Conservation (phyloP, 1,140 invertebrate genomes). For the Babylonia areolata region DNA sequence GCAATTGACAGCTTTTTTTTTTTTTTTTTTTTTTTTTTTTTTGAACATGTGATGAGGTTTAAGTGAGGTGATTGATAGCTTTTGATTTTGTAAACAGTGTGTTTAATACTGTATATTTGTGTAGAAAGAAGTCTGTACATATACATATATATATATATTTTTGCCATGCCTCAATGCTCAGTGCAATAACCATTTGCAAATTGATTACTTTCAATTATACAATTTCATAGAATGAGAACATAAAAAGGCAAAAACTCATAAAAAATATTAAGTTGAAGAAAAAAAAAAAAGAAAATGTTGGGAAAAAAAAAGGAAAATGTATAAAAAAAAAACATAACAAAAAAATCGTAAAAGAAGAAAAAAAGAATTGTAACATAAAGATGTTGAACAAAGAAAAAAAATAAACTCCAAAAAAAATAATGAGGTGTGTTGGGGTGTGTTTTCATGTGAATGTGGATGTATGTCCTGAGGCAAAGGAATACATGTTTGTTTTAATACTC, state of each 20-base stretch:
- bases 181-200: conserved; percentile 25
- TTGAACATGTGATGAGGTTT: background rate
- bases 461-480: too few relatives aligned
- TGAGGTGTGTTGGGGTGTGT: background rate
- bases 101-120: background rate
- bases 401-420: conserved; percentile 16
- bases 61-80: background rate
- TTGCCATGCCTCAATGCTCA: conserved; percentile 29
- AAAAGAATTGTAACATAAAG: conserved; percentile 26
- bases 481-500: too few relatives aligned
- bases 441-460: background rate
- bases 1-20: background rate
- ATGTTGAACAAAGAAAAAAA: conserved; percentile 20
- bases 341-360: conserved; percentile 7
- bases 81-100: conserved; percentile 15
- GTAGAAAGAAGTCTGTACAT: conserved; percentile 5
- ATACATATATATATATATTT: conserved; percentile 1
- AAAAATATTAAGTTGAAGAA: background rate
- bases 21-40: background rate
- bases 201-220: conserved; percentile 23
- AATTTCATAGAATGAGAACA: conserved; percentile 16
- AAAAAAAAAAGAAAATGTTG: conserved; percentile 9
- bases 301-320: background rate
- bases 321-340: conserved; percentile 8
- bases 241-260: background rate